phyloP scores from a whole-genome alignment of 2,113 vertebrate species.

The Petrocephalus zakoni region DNA sequence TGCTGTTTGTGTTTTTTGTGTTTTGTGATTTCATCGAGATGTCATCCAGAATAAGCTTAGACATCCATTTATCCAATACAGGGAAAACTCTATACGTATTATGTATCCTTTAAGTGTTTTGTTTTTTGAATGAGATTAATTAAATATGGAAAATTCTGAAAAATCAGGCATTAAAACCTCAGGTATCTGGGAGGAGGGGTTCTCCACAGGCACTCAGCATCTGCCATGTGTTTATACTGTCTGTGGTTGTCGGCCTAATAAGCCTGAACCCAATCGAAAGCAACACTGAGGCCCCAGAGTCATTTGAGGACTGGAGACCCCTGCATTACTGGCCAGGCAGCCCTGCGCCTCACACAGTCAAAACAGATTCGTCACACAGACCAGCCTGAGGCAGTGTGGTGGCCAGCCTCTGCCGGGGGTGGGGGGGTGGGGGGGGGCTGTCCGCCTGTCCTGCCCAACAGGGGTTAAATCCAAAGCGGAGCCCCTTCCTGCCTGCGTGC shows the following conservation, averaged over 20 bases:
- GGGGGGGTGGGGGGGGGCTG: neutral
- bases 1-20: neutral
- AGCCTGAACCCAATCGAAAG: neutral
- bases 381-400: neutral
- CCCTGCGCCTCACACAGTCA: neutral
- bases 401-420: slow-evolving; percentile 8
- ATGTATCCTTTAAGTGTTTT: neutral
- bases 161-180: neutral
- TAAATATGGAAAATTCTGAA: neutral
- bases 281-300: neutral
- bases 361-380: slow-evolving; percentile 15
- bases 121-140: neutral
- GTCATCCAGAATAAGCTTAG: neutral
- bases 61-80: neutral
- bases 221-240: neutral
- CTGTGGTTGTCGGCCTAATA: neutral
- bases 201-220: neutral
- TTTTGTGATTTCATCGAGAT: neutral
- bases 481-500: slow-evolving; percentile 78
- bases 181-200: neutral
- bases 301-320: neutral
- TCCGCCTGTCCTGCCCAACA: slow-evolving; percentile 57
- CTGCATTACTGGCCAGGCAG: neutral
- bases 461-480: slow-evolving; percentile 70
- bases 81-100: neutral